Base-by-base conservation (phyloP, 1,140 invertebrate species). In the Saccostrea cuccullata region DNA sequence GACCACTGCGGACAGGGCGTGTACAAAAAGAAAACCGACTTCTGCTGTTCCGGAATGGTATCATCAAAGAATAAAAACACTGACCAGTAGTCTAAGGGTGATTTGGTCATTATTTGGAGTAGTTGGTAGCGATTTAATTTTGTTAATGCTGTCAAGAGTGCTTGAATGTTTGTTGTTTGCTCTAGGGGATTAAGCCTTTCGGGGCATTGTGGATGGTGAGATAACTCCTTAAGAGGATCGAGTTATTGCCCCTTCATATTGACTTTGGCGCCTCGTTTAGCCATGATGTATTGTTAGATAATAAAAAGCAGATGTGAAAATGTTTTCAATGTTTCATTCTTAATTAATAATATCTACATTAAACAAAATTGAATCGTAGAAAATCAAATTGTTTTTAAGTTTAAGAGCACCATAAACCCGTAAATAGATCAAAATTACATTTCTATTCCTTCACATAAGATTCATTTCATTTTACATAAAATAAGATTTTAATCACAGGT, bases 141-240 rank as follows among this genome's bases (percentile, higher is more conserved):
- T 77, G 30, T 40, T 30, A 77, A 77, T 77, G 70, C 70, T 77
- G 26, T 36, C 70, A 77, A 77, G 70, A 26, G 70, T 77, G 70
- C 70, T 77, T 77, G 70, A 77, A 77, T 77, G 70, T 77, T 77
- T 77, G 30, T 77, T 77, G 70, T 77, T 77, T 77, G 30, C 70
- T 17, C 13, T 77, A 17, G 23, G 26, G 70, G 70, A 77, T 77
- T 77, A 30, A 30, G 12, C 23, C 12, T 36, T 36, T 13, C 30
- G 60, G 30, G 60, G 30, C 70, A 15, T 13, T 77, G 26, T 30
- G 6, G 13, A 77, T 4, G 26, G 70, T 77, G 70, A 15, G 70
- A 77, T 77, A 77, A 77, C 70, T 77, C 70, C 70, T 77, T 77
- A 77, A 77, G 70, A 77, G 70, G 70, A 77, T 77, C 30, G 70